These are phyloP conservation scores for Cerastoderma edule DNA, from an alignment of 2,888 invertebrate species.

Conservation along the genomic window DNA sequence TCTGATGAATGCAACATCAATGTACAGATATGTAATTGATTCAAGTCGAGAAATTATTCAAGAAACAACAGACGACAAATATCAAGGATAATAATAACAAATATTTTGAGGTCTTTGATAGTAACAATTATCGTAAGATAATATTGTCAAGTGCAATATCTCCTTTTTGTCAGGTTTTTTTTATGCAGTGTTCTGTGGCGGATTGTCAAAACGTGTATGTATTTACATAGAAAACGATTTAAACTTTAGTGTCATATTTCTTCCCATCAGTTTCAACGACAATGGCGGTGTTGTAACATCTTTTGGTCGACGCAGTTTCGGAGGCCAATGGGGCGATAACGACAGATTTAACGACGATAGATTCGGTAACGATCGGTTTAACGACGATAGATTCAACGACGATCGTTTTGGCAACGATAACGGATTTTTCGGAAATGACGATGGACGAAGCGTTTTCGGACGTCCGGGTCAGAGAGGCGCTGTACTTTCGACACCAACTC, in stretches of 20 bases:
- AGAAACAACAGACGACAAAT: no score
- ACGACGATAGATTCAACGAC: background rate
- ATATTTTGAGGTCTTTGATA: no score
- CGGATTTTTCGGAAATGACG: background rate
- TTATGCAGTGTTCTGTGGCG: background rate
- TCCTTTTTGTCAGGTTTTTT: background rate
- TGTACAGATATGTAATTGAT: no score
- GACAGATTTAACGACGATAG: no score
- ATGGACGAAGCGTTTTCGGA: background rate
- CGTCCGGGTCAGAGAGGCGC: background rate
- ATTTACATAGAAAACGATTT: background rate
- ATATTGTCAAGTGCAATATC: no score
- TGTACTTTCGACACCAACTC: background rate
- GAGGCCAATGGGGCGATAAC: background rate
- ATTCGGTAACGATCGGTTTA: no score
- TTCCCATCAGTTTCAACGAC: slow-evolving; percentile 9
- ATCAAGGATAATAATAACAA: no score
- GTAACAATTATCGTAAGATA: no score
- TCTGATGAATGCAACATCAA: no score
- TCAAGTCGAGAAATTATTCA: no score
- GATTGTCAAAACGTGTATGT: background rate
- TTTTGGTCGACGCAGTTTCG: background rate
- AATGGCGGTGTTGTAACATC: background rate
- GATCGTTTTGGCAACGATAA: background rate
- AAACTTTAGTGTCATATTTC: background rate